These are phyloP conservation scores for Trichonephila inaurata DNA, from an alignment of 1,140 invertebrate genomes.

Conservation along the genomic window DNA sequence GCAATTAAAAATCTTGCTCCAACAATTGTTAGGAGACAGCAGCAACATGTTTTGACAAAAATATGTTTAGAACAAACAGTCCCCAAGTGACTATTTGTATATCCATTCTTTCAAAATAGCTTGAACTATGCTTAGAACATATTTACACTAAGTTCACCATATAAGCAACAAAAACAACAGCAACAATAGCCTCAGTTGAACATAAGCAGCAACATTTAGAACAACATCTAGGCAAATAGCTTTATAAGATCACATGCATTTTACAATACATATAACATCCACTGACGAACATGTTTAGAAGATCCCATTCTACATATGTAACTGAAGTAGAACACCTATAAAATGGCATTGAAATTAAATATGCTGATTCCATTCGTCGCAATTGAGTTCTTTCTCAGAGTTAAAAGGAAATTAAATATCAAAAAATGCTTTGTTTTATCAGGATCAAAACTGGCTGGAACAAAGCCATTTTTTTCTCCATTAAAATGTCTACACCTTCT, in stretches of 20 bases:
- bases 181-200: background rate
- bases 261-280: slow-evolving; percentile 66
- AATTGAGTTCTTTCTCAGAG: background rate
- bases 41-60: background rate
- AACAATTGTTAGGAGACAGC: background rate
- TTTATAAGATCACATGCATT: slow-evolving; percentile 71
- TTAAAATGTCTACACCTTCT: background rate
- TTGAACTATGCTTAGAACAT: background rate
- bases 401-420: background rate
- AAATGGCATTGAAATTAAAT: slow-evolving; percentile 19
- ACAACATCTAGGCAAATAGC: slow-evolving; percentile 58
- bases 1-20: background rate
- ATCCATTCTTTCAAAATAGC: background rate
- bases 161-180: background rate
- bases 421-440: slow-evolving; percentile 6
- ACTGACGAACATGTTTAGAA: slow-evolving; percentile 33
- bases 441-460: background rate
- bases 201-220: slow-evolving; percentile 56
- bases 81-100: no score
- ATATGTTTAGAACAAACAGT: background rate
- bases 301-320: background rate
- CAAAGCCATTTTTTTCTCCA: background rate
- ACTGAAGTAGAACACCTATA: slow-evolving; percentile 46
- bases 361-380: background rate
- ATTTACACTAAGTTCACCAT: background rate